phyloP scores from a whole-genome alignment of 2,113 vertebrate genomes.

The Xenus cinereus region DNA sequence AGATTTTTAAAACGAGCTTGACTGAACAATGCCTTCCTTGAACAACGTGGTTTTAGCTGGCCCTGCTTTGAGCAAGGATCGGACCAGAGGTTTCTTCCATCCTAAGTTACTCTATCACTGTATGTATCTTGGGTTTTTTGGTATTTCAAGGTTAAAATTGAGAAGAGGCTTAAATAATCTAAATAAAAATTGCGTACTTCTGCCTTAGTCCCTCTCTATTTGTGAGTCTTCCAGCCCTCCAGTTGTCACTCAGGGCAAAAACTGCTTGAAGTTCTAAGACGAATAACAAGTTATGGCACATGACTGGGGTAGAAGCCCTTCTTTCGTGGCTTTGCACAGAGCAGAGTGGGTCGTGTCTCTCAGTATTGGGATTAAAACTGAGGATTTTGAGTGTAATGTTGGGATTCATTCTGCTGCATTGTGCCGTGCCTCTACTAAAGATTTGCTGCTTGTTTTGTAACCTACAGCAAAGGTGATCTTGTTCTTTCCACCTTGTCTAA shows the following conservation, averaged over 20 bases:
- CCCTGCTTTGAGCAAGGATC: neutral
- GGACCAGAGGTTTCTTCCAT: neutral
- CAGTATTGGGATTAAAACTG: neutral
- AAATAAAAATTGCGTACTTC: neutral
- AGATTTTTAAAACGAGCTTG: neutral
- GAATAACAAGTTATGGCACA: neutral
- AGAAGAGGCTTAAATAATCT: neutral
- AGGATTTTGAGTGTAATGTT: neutral
- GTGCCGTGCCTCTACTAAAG: neutral
- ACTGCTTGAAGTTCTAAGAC: neutral
- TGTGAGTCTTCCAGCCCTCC: neutral
- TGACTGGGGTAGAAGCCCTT: neutral
- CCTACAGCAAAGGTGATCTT: neutral
- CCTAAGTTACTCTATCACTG: neutral
- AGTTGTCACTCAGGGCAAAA: neutral
- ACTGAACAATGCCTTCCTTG: neutral
- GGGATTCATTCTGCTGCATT: neutral
- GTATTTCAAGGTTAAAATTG: neutral
- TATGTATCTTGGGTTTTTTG: rapidly evolving
- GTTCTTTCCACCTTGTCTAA: neutral
- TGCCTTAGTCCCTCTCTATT: neutral
- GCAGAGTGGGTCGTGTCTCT: neutral
- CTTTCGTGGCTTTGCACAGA: neutral
- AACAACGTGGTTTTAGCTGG: neutral
- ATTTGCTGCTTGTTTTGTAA: neutral